Evolutionary conservation across 2,888 invertebrate species (phyloP).

Genomic region (Cheilosia grossa): DNA sequence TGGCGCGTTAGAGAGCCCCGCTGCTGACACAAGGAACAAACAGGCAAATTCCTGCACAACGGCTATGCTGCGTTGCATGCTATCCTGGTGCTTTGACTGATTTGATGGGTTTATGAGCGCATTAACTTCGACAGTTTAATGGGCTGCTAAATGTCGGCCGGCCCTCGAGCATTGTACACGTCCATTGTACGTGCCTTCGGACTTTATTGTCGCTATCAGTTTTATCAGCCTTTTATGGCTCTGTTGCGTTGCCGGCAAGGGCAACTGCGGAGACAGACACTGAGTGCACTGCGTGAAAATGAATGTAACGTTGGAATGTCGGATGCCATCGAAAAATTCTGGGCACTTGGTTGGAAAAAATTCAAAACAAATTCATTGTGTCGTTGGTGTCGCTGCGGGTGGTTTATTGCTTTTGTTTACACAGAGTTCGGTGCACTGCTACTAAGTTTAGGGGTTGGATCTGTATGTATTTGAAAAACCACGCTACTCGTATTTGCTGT

Average conservation of each 20-base stretch:
- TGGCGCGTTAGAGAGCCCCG: background rate
- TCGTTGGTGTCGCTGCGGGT: constrained; percentile 2
- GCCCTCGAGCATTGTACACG: constrained; percentile 11
- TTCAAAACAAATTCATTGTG: constrained; percentile 71
- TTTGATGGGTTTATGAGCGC: constrained; percentile 66
- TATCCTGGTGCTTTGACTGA: constrained; percentile 59
- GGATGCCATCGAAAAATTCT: constrained; percentile 38
- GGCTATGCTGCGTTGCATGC: constrained; percentile 17
- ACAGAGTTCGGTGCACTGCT: background rate
- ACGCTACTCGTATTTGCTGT: background rate
- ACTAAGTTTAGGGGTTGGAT: constrained; percentile 23
- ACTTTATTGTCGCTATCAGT: constrained; percentile 52
- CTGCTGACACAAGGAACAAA: background rate
- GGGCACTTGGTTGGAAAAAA: constrained; percentile 65
- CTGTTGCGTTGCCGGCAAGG: background rate
- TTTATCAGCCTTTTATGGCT: constrained; percentile 43
- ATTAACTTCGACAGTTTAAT: constrained; percentile 65
- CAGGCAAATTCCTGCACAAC: background rate
- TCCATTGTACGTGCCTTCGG: constrained; percentile 3
- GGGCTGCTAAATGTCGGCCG: constrained; percentile 46
- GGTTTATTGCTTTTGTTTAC: constrained; percentile 1
- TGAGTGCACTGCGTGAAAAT: background rate
- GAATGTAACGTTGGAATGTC: constrained; percentile 29
- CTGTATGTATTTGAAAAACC: background rate
- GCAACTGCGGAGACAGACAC: background rate